These are phyloP conservation scores for Kryptopterus vitreolus DNA, from an alignment of 2,797 vertebrate species.

Conservation along the genomic window DNA sequence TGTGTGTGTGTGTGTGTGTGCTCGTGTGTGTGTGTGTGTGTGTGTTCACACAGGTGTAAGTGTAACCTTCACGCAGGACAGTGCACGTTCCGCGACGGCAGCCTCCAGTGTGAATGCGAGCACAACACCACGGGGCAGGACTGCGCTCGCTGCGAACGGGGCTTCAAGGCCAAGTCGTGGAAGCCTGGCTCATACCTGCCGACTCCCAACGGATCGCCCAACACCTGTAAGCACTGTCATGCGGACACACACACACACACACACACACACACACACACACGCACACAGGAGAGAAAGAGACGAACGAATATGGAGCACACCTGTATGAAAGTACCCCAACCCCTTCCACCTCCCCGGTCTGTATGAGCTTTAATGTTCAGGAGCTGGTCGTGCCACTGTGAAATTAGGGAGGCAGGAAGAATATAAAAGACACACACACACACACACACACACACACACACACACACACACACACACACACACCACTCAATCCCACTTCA, in stretches of 20 bases:
- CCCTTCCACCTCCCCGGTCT: too few relatives aligned
- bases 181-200: constrained; percentile 89
- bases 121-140: constrained; percentile 92
- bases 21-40: constrained; percentile 22
- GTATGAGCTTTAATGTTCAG: background rate
- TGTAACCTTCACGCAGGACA: constrained; percentile 89
- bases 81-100: constrained; percentile 82
- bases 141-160: constrained; percentile 84
- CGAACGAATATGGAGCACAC: background rate
- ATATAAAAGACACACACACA: background rate
- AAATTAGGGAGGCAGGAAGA: constrained; percentile 5
- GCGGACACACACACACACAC: background rate
- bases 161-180: constrained; percentile 84
- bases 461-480: background rate
- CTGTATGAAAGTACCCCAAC: background rate
- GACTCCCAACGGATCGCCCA: constrained; percentile 84
- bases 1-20: constrained; percentile 26
- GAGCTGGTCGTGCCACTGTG: background rate
- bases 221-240: constrained; percentile 79
- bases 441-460: constrained; percentile 17
- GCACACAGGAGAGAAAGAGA: background rate
- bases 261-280: constrained; percentile 13
- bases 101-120: constrained; percentile 88
- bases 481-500: background rate
- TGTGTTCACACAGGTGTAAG: constrained; percentile 79